Evolutionary conservation across 2,888 invertebrate genomes (phyloP).

Genomic region (Osmoderma eremita): DNA sequence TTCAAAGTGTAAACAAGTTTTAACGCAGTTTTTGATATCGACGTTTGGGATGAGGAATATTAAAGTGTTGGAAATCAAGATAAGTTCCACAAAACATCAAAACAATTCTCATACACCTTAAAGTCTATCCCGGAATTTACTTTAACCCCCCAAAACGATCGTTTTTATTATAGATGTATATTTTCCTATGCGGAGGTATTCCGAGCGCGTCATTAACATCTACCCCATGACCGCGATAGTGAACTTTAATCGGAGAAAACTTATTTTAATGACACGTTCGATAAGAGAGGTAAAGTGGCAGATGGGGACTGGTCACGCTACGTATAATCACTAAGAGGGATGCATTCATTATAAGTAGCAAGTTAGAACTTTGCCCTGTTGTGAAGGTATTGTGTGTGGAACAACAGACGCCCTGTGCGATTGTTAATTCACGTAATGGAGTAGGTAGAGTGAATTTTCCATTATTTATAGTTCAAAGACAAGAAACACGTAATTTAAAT

Average conservation of each 20-base stretch:
- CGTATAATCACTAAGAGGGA: slow-evolving; percentile 40
- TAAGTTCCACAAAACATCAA: too few relatives aligned
- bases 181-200: slow-evolving; percentile 10
- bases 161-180: background rate
- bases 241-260: slow-evolving; percentile 36
- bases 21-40: too few relatives aligned
- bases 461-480: slow-evolving; percentile 18
- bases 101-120: too few relatives aligned
- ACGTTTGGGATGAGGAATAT: too few relatives aligned
- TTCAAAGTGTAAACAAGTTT: too few relatives aligned
- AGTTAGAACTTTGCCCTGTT: slow-evolving; percentile 32
- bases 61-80: too few relatives aligned
- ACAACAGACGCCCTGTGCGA: slow-evolving; percentile 4
- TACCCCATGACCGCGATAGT: slow-evolving; percentile 6
- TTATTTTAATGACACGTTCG: slow-evolving; percentile 47
- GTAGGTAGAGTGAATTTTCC: slow-evolving; percentile 9
- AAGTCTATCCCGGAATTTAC: too few relatives aligned
- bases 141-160: too few relatives aligned
- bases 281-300: slow-evolving; percentile 48
- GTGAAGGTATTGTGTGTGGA: slow-evolving; percentile 12
- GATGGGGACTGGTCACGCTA: slow-evolving; percentile 47
- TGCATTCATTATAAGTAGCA: slow-evolving; percentile 44
- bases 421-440: slow-evolving; percentile 30
- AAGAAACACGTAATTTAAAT: too few relatives aligned
- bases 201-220: slow-evolving; percentile 6